phyloP scores from a whole-genome alignment of 2,888 invertebrate species.

The Epirrhoe tristata region DNA sequence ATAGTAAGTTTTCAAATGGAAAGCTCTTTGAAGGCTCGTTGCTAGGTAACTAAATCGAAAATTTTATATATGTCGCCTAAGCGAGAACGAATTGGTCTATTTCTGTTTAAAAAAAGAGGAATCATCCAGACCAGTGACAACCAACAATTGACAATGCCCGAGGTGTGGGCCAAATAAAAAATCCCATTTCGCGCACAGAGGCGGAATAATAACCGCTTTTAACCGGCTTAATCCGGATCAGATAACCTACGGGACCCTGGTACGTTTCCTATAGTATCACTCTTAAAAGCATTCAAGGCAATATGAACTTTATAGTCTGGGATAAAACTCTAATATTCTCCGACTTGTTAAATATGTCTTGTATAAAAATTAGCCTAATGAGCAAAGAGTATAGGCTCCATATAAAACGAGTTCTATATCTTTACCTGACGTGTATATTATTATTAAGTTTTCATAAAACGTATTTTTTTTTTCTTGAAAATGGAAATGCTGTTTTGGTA shows the following conservation, averaged over 20 bases:
- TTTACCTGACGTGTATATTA: no score
- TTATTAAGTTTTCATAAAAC: no score
- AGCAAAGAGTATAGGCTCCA: no score
- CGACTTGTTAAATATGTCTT: not conserved
- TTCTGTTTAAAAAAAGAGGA: conserved; percentile 36
- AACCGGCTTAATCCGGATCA: conserved; percentile 81
- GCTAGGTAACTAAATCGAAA: no score
- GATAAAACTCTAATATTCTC: not conserved
- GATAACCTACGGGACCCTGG: conserved; percentile 60
- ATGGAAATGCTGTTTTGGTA: not conserved
- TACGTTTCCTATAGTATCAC: conserved; percentile 3
- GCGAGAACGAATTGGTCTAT: not conserved
- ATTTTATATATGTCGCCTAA: no score
- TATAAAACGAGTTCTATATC: no score
- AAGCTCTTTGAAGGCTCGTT: no score
- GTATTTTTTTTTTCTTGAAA: not conserved
- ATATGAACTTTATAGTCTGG: not conserved
- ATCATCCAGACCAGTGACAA: conserved; percentile 66
- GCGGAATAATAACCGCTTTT: conserved; percentile 84
- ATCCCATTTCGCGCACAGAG: conserved; percentile 72
- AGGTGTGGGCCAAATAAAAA: conserved; percentile 81
- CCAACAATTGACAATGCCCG: conserved; percentile 62
- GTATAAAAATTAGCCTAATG: not conserved
- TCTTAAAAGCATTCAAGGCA: not conserved
- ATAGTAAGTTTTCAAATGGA: no score